A percentile compares a stretch with the other conserved stretches of the same genome.
phyloP scores from a whole-genome alignment of 2,797 vertebrate species.

The Aulostomus chinensis region DNA sequence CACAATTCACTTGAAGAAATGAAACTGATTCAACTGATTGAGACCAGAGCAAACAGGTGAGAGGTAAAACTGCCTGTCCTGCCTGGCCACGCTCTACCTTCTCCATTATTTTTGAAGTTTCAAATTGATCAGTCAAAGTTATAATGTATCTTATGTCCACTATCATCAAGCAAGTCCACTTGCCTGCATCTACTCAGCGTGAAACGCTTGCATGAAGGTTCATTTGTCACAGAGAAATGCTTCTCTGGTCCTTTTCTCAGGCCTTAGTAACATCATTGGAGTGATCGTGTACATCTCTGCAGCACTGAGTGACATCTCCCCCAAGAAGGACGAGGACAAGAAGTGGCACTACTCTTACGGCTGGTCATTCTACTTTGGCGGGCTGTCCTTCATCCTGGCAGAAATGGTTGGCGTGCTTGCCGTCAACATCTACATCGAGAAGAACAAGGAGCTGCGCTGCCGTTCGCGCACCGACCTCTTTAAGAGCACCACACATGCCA shows the following conservation, averaged over 20 bases:
- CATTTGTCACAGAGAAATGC: constrained; percentile 26
- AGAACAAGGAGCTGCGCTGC: constrained; percentile 91
- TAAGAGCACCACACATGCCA: constrained; percentile 86
- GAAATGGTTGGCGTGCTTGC: constrained; percentile 94
- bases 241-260: too few relatives aligned
- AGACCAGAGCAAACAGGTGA: too few relatives aligned
- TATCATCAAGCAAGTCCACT: too few relatives aligned
- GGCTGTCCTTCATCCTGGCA: constrained; percentile 92
- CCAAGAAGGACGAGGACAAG: constrained; percentile 91
- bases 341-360: constrained; percentile 95
- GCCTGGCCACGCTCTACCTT: too few relatives aligned
- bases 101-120: background rate
- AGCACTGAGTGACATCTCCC: constrained; percentile 90
- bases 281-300: constrained; percentile 95
- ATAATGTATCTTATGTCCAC: too few relatives aligned
- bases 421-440: constrained; percentile 95
- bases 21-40: too few relatives aligned
- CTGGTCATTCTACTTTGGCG: constrained; percentile 96
- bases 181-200: too few relatives aligned
- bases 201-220: constrained; percentile 22
- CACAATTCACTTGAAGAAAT: too few relatives aligned
- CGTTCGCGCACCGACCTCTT: constrained; percentile 89
- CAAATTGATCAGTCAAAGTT: background rate
- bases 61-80: too few relatives aligned
- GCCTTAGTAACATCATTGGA: constrained; percentile 95